Evolutionary conservation across 2,888 invertebrate genomes (phyloP), one percentile per base, ranked within the genome.

Genomic region (Aporophyla lueneburgensis): DNA sequence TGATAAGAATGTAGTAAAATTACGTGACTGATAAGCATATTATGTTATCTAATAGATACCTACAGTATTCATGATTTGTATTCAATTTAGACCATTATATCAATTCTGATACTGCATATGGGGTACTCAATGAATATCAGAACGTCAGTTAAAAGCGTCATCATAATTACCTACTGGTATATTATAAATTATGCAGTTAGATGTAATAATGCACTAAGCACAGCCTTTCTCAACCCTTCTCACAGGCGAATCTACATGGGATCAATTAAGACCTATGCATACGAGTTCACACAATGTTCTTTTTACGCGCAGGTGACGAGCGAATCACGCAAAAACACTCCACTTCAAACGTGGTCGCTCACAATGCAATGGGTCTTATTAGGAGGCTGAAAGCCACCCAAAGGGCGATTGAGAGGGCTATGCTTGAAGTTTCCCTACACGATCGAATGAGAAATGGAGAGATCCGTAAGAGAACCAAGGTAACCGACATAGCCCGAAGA

Each of bases 1-100:
- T 46, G 33, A 73, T 79, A 68, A n/a, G n/a, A 65, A 24, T 56
- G n/a, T 68, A 68, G 71, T 76, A 68, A 51, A 67, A 68, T 81
- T 68, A 49, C 59, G 65, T 66, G 69, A 70, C 59, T 66, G 74
- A 70, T 80, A 80, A 56, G 43, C 7, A 12, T 43, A 53, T 5
- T n/a, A 21, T 43, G 6, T 68, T 76, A 76, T 80, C 66, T 74
- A 46, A 12, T 51, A 51, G 51, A 19, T 51, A 51, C 33, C 27
- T 40, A 71, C 24, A 24, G 16, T 61, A 56, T 43, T 46, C n/a
- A n/a, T n/a, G 43, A 59, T 43, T 43, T 5, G 1, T 33, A 70
- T 66, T 68, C 7, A 62, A 71, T 80, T 73, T 58, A 33, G 10
- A 12, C 19, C 1, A 33, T 27, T 4, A 14, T 59, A 63, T 59